A percentile compares a stretch with the other conserved stretches of the same genome.
These are phyloP conservation scores for Otolemur crassicaudatus DNA, from an alignment of 2,797 vertebrate species.

Conservation along the genomic window DNA sequence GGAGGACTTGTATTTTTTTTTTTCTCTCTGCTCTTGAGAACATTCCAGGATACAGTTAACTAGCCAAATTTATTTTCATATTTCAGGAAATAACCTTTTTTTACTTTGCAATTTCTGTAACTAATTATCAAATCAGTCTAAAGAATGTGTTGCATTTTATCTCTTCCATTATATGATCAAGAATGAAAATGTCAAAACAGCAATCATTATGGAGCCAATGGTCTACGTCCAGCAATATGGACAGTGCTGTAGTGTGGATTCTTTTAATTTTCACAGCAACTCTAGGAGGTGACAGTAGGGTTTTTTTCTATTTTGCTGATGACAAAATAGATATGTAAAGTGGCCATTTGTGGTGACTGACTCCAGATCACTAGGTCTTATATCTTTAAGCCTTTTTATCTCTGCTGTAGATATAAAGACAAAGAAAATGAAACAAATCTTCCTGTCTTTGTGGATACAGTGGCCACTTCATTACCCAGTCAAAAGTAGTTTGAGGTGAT, in stretches of 20 bases:
- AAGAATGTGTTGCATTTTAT: neutral
- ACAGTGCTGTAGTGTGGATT: neutral
- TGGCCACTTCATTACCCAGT: neutral
- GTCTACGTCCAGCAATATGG: neutral
- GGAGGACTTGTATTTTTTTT: neutral
- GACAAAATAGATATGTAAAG: neutral
- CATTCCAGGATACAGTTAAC: neutral
- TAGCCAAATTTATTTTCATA: neutral
- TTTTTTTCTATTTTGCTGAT: neutral
- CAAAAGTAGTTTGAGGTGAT: neutral
- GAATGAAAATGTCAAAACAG: neutral
- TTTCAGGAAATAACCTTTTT: conserved; percentile 6
- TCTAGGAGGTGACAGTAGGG: neutral
- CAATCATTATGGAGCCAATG: neutral
- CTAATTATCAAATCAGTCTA: neutral
- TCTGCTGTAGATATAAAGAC: neutral
- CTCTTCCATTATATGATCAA: neutral
- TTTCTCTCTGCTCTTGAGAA: neutral
- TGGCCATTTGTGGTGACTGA: neutral
- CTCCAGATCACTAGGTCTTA: neutral
- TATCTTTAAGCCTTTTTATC: neutral
- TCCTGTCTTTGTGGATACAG: neutral
- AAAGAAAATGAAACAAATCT: neutral
- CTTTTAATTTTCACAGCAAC: neutral
- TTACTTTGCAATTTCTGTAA: neutral